A percentile compares a stretch with the other conserved stretches of the same genome.
phyloP scores from a whole-genome alignment of 2,888 invertebrate species.

The Drosophila quinaria region DNA sequence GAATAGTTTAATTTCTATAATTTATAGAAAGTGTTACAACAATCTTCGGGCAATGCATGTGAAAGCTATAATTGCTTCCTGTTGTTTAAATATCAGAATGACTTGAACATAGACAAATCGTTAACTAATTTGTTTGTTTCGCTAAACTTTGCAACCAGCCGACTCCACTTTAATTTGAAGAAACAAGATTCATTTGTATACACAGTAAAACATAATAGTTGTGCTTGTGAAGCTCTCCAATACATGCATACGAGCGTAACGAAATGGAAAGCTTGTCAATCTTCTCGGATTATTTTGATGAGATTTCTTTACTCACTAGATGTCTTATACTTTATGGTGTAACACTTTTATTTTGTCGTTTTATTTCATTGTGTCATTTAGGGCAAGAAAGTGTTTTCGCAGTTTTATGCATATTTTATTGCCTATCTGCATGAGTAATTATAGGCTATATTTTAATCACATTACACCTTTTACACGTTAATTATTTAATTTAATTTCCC shows the following conservation, averaged over 20 bases:
- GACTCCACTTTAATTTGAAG: background rate
- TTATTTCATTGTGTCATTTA: slow-evolving; percentile 14
- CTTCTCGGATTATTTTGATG: slow-evolving; percentile 25
- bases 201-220: too few species aligned
- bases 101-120: background rate
- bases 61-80: background rate
- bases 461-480: background rate
- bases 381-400: background rate
- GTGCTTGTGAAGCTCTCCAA: too few species aligned
- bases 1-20: background rate
- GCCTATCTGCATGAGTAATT: background rate
- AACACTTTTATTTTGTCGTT: slow-evolving; percentile 23
- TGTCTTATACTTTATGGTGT: slow-evolving; percentile 24
- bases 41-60: background rate
- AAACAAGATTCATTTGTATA: background rate
- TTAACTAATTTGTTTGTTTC: background rate
- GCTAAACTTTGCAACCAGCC: background rate
- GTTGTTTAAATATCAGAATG: background rate
- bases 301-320: slow-evolving; percentile 28
- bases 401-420: background rate
- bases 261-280: slow-evolving; percentile 57
- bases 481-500: background rate
- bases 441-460: background rate
- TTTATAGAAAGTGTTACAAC: background rate
- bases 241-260: slow-evolving; percentile 9